Evolutionary conservation across 1,140 invertebrate genomes (phyloP), one percentile per base, ranked within the genome.

Genomic region (Solen grandis): DNA sequence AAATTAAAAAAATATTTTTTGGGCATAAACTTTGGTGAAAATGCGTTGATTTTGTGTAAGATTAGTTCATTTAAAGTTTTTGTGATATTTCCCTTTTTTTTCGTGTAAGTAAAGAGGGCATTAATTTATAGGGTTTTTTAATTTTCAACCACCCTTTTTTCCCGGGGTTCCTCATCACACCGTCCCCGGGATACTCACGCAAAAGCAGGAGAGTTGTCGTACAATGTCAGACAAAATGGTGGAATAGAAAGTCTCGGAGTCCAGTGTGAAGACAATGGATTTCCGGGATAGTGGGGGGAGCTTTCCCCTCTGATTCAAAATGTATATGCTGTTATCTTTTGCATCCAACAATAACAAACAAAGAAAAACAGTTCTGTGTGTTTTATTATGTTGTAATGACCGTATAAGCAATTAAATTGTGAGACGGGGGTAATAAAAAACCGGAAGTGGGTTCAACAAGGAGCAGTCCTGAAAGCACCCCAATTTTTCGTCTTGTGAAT

Each of bases 151-250:
- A 86, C 83, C 62, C 81, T 25, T 76, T 86, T 55, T 74, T n/a
- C n/a, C n/a, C n/a, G n/a, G n/a, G 63, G 16, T 79, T 62, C 55
- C 78, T 86, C n/a, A 8, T 85, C 2, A 85, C 78, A 13, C 85
- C 85, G 19, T 70, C 59, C 33, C n/a, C 66, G 80, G 41, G 85
- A 86, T 33, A 81, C 55, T 38, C 55, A 57, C 16, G 63, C 50
- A 22, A 31, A 36, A 14, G 55, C 78, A 13, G 76, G 66, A 1
- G 79, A 50, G 13, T 38, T 69, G 13, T 75, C 70, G 3, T 78
- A 59, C 41, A 83, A 83, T 76, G 83, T 86, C 36, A 76, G 83
- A 68, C 38, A 81, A 36, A 86, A 86, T 82, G 85, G 85, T 0
- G 85, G 83, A 19, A 63, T 63, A 16, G 62, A 46, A n/a, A n/a